Base-by-base conservation (phyloP, 2,113 vertebrate genomes). In the Catharus bicknelli region DNA sequence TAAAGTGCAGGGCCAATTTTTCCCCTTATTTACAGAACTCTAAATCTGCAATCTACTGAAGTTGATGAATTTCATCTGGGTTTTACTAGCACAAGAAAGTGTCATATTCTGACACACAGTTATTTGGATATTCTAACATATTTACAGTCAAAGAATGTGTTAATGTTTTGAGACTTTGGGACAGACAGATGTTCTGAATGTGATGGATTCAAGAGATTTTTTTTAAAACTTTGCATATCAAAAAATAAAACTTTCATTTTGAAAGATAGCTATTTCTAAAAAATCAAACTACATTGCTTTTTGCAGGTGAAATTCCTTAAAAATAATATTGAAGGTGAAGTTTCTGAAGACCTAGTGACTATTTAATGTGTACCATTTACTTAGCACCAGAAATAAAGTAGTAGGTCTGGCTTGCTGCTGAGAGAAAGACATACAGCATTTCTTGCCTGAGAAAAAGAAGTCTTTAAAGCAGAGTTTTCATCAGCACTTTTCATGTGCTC, bases 31-130 rank as follows among this genome's bases (percentile, higher is more conserved):
- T 95, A 95, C 94, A 93, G 85, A 92, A 85, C 87, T 94, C 85
- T 94, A 94, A 95, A 91, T 96, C 72, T 95, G 82, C 79, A 94
- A 5, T 72, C 83, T 80, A 86, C 87, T 86, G 72, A 95, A 80
- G 85, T 25, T 94, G 94, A 94, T 93, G 87, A 77, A 94, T 94
- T 95, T 96, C 87, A 95, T 95, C 95, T 96, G 96, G 66, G 69
- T 91, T 95, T 96, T 72, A 54, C 79, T 74, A 92, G 68, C 91
- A 75, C 59, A 91, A 91, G 70, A 66, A 88, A 93, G 87, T 86
- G 90, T 83, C 72, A 90, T 79, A 87, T 95, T 67, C 13, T 95
- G 95, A 94, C 82, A 92, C 80, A 61, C 82, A 54, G 79, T 81
- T 95, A 91, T 89, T 93, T 88, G 83, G 90, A 59, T 93, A 91